phyloP scores from a whole-genome alignment of 37 sponge, comb jelly and placozoan species.

The Cliona cf. orientalis region DNA sequence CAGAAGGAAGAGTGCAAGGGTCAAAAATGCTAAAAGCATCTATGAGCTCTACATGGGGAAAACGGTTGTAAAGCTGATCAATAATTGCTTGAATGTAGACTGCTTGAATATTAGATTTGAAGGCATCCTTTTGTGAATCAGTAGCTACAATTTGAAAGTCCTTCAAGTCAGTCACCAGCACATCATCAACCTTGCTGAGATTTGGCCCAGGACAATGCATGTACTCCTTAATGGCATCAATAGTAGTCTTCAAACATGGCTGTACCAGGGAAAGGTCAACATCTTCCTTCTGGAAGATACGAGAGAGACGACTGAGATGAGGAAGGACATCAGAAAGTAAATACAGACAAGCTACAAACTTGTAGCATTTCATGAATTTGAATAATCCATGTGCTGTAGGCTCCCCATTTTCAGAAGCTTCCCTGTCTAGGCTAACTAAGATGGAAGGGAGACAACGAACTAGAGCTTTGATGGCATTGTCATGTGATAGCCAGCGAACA shows the following conservation, averaged over 20 bases:
- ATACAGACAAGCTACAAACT: no score
- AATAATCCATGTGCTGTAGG: no score
- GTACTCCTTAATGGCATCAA: slow-evolving; percentile 20
- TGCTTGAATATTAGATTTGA: not conserved
- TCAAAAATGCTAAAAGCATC: slow-evolving; percentile 30
- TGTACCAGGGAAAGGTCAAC: no score
- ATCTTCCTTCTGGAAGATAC: no score
- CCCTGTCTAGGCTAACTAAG: no score
- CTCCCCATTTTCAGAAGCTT: no score
- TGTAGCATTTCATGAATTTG: no score
- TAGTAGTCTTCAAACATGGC: slow-evolving; percentile 11
- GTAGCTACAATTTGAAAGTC: slow-evolving; percentile 14
- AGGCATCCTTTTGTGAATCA: slow-evolving; percentile 2
- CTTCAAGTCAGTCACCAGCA: slow-evolving; percentile 9
- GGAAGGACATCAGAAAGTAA: no score
- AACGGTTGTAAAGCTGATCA: slow-evolving; percentile 2
- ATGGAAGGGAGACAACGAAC: slow-evolving; percentile 47
- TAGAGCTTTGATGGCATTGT: slow-evolving; percentile 34
- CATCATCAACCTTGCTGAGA: slow-evolving; percentile 13
- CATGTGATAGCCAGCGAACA: slow-evolving; percentile 57
- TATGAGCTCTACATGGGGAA: slow-evolving; percentile 15
- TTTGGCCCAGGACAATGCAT: slow-evolving; percentile 12
- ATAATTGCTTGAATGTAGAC: slow-evolving; percentile 24
- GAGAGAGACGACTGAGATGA: no score
- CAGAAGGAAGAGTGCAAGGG: no score